phyloP scores from a whole-genome alignment of 2,113 vertebrate genomes.

The Ciconia stormi region DNA sequence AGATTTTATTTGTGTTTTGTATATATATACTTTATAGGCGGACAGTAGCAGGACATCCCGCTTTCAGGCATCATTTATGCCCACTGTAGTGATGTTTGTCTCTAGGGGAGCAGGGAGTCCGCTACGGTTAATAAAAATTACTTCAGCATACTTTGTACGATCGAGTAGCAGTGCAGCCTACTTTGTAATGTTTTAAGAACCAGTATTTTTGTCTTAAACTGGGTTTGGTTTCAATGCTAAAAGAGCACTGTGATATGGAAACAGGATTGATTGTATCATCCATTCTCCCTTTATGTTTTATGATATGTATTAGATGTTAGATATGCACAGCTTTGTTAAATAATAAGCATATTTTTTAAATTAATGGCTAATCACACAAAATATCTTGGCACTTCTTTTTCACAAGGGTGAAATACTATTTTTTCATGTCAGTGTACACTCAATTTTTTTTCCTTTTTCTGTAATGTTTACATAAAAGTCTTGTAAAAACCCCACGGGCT shows the following conservation, averaged over 20 bases:
- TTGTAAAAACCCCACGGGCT: not conserved
- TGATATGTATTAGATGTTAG: not conserved
- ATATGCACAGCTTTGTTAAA: not conserved
- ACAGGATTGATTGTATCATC: not conserved
- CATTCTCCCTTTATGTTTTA: not conserved
- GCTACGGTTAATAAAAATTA: not conserved
- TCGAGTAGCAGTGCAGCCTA: not conserved
- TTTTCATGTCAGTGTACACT: not conserved
- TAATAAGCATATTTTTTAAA: not conserved
- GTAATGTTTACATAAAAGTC: not conserved
- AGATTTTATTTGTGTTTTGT: not conserved
- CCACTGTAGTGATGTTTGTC: not conserved
- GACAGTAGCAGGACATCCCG: not conserved
- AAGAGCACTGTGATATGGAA: not conserved
- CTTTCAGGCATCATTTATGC: not conserved
- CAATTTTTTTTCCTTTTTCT: not conserved
- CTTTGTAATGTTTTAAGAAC: not conserved
- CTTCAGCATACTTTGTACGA: not conserved
- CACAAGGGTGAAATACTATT: not conserved
- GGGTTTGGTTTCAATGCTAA: constrained; percentile 16
- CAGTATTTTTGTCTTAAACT: constrained; percentile 40
- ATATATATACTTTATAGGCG: not conserved
- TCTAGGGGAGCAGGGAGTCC: not conserved
- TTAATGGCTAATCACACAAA: not conserved
- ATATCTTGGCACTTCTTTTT: not conserved